Evolutionary conservation across 2,113 vertebrate species (phyloP), one percentile per base, ranked within the genome.

Genomic region (Oncorhynchus keta): DNA sequence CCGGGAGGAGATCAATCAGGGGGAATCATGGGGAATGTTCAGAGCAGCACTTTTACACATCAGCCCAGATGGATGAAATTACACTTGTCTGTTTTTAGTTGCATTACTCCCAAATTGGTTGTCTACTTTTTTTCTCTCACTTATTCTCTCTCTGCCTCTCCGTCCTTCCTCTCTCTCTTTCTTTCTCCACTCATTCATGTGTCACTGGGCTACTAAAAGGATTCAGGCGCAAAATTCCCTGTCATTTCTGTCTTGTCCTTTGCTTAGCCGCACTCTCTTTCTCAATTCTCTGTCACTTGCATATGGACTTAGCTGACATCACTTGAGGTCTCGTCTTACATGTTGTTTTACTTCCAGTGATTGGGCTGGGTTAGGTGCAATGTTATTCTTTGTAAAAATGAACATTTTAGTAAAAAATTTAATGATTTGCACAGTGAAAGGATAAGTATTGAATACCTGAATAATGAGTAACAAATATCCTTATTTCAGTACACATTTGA

Each of bases 71-170:
- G 92, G 93, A 94, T 94, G 92, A 93, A 94, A 94, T 95, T 94
- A 94, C 93, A 93, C 93, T 95, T 93, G 92, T 94, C 94, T 94
- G 91, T 94, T 94, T 94, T 95, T 93, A 94, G 91, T 93, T 94
- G 93, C 93, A 92, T 95, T 93, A 94, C 92, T 93, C 89, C 89
- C 92, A 94, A 94, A 94, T 94, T 93, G 93, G 91, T 92, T 92
- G 92, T 93, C 93, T 91, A 91, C 90, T 90, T 87, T 91, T 89
- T 90, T 84, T 83, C 76, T 66, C 64, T 72, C 69, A 45, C 39
- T 45, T 48, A 65, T 70, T 65, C 30, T 48, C n/a, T 39, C 13
- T 70, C 45, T 69, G 7, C 67, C 51, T 68, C 55, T 66, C 49
- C 76, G 62, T 66, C 55, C 75, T 65, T 64, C 70, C 68, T 45